Base-by-base conservation (phyloP, 2,888 invertebrate genomes). In the Deilephila porcellus region DNA sequence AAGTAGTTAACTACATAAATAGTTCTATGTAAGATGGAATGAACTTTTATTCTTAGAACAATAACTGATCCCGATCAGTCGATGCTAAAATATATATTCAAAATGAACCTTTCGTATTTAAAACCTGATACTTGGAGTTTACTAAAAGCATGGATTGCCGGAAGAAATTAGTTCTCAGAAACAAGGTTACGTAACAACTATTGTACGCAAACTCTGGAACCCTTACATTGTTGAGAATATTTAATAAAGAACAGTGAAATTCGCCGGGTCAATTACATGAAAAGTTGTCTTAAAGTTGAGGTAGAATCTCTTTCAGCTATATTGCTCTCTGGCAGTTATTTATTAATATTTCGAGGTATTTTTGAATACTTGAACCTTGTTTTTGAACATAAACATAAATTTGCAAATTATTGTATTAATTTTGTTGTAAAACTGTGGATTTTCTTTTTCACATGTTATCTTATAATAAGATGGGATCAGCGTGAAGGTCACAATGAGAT, bases 191-290 rank as follows among this genome's bases (percentile, higher is more conserved):
- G 60, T 29, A 32, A 60, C 5, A 25, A 60, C 25, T 60, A 17
- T 60, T 60, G 60, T 17, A 17, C 14, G 25, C 29, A 60, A 29
- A 60, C 29, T 29, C 60, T 32, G 29, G 60, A 60, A 56, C n/a
- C 56, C 56, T 56, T 56, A 56, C n/a, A 56, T 56, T 60, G 60
- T 29, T 60, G 25, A 25, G 5, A 60, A 32, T 56, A 56, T 32
- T 60, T 29, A 60, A 60, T 60, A 29, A 60, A 60, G 25, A 60
- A 60, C 60, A 29, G 60, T 60, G 29, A 14, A 25, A 29, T 60
- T 29, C 25, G 17, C 29, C 60, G 60, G 17, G 29, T 60, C 29
- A 4, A 60, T 29, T 60, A 60, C 60, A 60, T 60, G 60, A 25
- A 29, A 60, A 60, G 29, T 60, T 60, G 60, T 29, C 60, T 60